Evolutionary conservation across 2,888 invertebrate genomes (phyloP), one percentile per base, ranked within the genome.

Genomic region (Eilema griseolum): DNA sequence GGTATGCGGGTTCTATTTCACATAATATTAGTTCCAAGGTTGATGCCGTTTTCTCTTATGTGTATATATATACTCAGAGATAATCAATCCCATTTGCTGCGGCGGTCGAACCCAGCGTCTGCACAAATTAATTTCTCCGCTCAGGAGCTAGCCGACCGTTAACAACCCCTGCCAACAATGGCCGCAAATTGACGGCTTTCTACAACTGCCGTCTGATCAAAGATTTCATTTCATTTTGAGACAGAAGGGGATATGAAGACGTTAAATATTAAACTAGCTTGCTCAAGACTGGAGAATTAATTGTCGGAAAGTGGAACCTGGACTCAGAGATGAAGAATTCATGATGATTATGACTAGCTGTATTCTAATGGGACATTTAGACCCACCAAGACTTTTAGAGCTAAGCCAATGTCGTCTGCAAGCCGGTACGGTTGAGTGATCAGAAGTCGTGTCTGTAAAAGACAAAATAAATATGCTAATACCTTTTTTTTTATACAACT

Each of bases 121-220:
- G 68, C 16, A 66, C 72, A 75, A 78, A 80, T 80, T 80, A 74
- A 80, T 80, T 80, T 52, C 78, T 72, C 76, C 71, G 70, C 73
- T 72, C 69, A 41, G 61, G 41, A 68, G 56, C 64, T 14, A 60
- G 16, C 31, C 57, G 59, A 61, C 56, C 31, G 61, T 61, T 62
- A 24, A 26, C 33, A 23, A 28, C n/a, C 61, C 14, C 46, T 57
- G 24, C 57, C 61, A 71, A 68, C 67, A 71, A 68, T 65, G 46
- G n/a, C 56, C 26, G 24, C 56, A 14, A 57, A 62, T 71, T 67
- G 57, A 65, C 46, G 67, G 52, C 31, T 68, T 68, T 31, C 3
- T 59, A 28, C 8, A 46, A 62, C n/a, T 52, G 2, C 16, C 16
- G 10, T 57, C 61, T 61, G 33, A 61, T 66, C 56, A 57, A 37